Conservation (phyloP, 2,797 vertebrate species). For the Pagetopsis macropterus region DNA sequence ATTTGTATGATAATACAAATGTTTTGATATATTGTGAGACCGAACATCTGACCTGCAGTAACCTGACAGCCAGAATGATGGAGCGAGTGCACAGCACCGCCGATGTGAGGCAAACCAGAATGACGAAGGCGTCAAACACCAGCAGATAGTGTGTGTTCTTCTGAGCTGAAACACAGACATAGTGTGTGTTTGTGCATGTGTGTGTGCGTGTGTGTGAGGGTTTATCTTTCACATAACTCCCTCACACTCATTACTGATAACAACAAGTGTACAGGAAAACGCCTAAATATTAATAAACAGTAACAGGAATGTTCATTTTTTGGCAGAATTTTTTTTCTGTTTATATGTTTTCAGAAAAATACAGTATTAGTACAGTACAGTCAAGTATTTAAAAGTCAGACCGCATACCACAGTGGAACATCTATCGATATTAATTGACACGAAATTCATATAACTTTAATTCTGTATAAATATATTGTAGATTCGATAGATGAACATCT, state of each 20-base stretch:
- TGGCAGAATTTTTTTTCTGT: not conserved
- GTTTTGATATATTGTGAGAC: not conserved
- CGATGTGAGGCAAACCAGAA: conserved; percentile 90
- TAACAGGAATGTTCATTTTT: not conserved
- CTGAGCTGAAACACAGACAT: conserved; percentile 83
- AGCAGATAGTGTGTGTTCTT: conserved; percentile 91
- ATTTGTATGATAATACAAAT: not conserved
- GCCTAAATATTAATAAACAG: conserved; percentile 22
- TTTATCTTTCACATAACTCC: conserved; percentile 57
- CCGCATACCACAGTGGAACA: not conserved
- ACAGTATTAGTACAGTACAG: not conserved
- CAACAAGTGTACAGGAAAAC: conserved; percentile 24
- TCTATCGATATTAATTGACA: not conserved
- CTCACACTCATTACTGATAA: conserved; percentile 55
- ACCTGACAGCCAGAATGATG: conserved; percentile 88
- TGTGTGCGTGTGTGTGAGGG: not conserved
- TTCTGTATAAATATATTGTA: no score
- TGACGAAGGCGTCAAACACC: conserved; percentile 92
- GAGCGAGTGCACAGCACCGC: conserved; percentile 92
- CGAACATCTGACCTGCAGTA: conserved; percentile 87
- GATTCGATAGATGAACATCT: no score
- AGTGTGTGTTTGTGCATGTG: not conserved
- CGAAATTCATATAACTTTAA: not conserved
- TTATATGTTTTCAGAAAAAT: not conserved
- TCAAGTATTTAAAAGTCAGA: not conserved